These are phyloP conservation scores for Lasius platythorax DNA, from an alignment of 2,888 invertebrate genomes.

Conservation along the genomic window DNA sequence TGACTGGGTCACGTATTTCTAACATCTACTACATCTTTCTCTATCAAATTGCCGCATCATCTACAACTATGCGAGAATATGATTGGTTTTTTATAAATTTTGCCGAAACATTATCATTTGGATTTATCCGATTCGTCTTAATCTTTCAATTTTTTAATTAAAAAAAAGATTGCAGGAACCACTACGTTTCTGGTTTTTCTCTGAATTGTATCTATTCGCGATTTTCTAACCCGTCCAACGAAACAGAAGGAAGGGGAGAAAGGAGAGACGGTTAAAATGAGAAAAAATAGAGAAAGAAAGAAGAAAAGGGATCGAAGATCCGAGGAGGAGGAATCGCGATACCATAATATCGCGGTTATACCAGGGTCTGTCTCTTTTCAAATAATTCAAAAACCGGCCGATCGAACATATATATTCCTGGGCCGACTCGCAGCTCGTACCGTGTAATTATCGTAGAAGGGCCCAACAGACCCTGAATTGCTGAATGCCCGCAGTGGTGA, in stretches of 20 bases:
- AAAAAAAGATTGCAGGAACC: not conserved
- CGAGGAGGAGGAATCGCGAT: constrained; percentile 81
- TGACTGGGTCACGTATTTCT: constrained; percentile 7
- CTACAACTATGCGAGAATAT: not conserved
- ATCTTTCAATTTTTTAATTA: constrained; percentile 2
- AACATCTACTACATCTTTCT: constrained; percentile 46
- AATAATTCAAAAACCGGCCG: constrained; percentile 86
- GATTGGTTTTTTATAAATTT: not conserved
- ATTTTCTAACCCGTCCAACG: constrained; percentile 65
- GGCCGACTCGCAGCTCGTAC: constrained; percentile 83
- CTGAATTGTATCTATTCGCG: constrained; percentile 4
- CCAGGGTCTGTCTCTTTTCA: constrained; percentile 85
- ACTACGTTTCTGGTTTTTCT: not conserved
- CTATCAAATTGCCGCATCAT: constrained; percentile 26
- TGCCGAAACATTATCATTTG: constrained; percentile 4
- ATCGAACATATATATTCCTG: constrained; percentile 85
- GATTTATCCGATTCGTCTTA: not conserved
- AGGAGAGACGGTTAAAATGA: constrained; percentile 61
- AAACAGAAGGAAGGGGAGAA: constrained; percentile 60
- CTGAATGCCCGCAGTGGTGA: constrained; percentile 83
- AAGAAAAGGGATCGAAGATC: constrained; percentile 70
- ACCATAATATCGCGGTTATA: constrained; percentile 84
- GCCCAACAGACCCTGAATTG: constrained; percentile 81
- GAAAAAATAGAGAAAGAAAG: constrained; percentile 62
- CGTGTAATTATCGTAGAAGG: constrained; percentile 85